phyloP scores from a whole-genome alignment of 2,113 vertebrate species.

The Rattus rattus region DNA sequence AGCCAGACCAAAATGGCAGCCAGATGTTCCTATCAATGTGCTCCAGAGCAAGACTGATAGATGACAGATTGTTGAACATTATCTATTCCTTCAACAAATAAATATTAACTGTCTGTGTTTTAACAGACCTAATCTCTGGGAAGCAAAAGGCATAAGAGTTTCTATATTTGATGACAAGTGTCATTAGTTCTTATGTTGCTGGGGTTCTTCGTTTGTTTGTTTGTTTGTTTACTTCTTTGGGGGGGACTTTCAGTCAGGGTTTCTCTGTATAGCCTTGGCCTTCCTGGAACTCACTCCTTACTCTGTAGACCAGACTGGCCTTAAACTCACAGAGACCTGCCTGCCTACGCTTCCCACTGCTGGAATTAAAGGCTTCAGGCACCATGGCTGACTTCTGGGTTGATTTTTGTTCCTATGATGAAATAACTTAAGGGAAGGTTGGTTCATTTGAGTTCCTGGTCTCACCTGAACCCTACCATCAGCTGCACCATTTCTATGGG shows the following conservation, averaged over 20 bases:
- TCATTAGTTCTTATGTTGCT: background rate
- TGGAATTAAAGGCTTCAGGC: background rate
- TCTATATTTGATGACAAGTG: background rate
- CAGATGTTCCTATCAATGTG: background rate
- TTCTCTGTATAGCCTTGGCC: background rate
- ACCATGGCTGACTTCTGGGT: background rate
- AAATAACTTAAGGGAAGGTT: background rate
- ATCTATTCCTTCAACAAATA: background rate
- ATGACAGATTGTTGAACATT: background rate
- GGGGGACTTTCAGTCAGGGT: background rate
- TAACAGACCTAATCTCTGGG: no score
- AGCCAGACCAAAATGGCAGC: background rate
- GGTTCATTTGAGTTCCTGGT: background rate
- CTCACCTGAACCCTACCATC: background rate
- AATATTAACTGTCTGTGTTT: background rate
- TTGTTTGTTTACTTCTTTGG: background rate
- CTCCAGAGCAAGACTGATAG: background rate
- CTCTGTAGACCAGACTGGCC: background rate
- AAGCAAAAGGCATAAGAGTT: background rate
- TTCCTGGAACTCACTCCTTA: background rate
- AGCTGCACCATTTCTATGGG: background rate
- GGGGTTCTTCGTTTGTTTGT: background rate
- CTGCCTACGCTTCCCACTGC: background rate
- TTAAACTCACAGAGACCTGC: no score
- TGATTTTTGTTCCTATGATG: background rate